Evolutionary conservation across 2,888 invertebrate species (phyloP), one percentile per base, ranked within the genome.

Genomic region (Ceriagrion tenellum): DNA sequence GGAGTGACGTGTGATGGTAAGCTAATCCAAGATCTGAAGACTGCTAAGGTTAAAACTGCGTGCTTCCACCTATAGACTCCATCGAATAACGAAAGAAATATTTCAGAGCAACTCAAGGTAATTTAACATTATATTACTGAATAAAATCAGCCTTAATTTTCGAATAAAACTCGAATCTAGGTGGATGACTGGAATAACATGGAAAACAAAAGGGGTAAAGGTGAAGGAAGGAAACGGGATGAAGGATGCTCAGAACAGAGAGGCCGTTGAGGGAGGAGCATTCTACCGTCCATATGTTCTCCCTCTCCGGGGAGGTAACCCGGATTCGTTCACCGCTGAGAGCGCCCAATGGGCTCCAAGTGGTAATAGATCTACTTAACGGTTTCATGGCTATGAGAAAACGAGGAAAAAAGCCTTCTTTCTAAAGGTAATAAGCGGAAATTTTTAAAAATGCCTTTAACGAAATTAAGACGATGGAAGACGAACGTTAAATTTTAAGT

Each of bases 321-420:
- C 40, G 63, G 63, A 91, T 40, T 91, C 40, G 63, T 47, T 47
- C 69, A 47, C 47, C 47, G 47, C 30, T 69, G 93, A 93, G 81
- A 91, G 20, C 59, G 40, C 47, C 47, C 69, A 12, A 26, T 63
- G 35, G 63, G 47, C 47, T 55, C 69, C 47, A 35, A n/a, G 63
- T 8, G 59, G 35, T 69, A 69, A 93, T 93, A 69, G 55, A 93
- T 93, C 63, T 93, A n/a, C 93, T 55, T 74, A 69, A 69, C 47
- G 69, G 63, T 40, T 90, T 90, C 63, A 63, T 91, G 91, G 20
- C 30, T 81, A 0, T 81, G 18, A 81, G 81, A 81, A 81, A 81
- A 30, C 30, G 23, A 23, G 26, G 23, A n/a, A 69, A n/a, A n/a
- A 69, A 69, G n/a, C 26, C 26, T 69, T 69, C 26, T 26, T n/a